These are phyloP conservation scores for Eremobia ochroleuca DNA, from an alignment of 2,888 invertebrate genomes.

Conservation along the genomic window DNA sequence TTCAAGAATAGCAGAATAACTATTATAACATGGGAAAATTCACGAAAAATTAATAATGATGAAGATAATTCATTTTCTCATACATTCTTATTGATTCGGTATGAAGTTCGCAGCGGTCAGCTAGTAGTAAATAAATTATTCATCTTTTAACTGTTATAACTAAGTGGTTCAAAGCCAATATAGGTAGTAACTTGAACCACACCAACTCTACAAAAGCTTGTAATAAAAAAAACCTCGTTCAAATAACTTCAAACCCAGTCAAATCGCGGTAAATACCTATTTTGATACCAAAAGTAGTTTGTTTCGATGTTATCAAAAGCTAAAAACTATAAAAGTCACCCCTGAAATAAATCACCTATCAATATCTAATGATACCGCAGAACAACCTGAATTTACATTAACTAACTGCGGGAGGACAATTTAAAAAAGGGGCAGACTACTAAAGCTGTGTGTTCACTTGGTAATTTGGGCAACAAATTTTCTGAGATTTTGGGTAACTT, in stretches of 20 bases:
- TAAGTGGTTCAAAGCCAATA: constrained; percentile 1
- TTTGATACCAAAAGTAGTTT: constrained; percentile 40
- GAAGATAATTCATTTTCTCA: too few relatives aligned
- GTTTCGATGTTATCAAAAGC: constrained; percentile 55
- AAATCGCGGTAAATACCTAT: constrained; percentile 49
- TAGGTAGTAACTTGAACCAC: not conserved
- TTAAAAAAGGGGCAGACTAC: constrained; percentile 53
- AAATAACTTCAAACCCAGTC: constrained; percentile 31
- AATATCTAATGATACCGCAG: constrained; percentile 69
- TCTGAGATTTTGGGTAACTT: not conserved
- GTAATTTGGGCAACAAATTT: constrained; percentile 4
- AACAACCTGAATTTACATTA: constrained; percentile 75
- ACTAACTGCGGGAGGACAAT: constrained; percentile 62
- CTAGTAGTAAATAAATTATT: too few relatives aligned
- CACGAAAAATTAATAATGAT: too few relatives aligned
- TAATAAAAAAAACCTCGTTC: constrained; percentile 11
- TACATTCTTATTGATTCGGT: too few relatives aligned
- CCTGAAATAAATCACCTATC: constrained; percentile 78
- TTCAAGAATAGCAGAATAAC: too few relatives aligned
- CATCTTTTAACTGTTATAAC: not conserved
- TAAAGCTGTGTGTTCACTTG: constrained; percentile 45
- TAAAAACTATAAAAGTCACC: constrained; percentile 68
- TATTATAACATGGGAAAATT: too few relatives aligned
- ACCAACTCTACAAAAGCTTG: not conserved
- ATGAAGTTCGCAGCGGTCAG: too few relatives aligned